phyloP scores from a whole-genome alignment of 1,140 invertebrate genomes.

The Brachionus manjavacas region DNA sequence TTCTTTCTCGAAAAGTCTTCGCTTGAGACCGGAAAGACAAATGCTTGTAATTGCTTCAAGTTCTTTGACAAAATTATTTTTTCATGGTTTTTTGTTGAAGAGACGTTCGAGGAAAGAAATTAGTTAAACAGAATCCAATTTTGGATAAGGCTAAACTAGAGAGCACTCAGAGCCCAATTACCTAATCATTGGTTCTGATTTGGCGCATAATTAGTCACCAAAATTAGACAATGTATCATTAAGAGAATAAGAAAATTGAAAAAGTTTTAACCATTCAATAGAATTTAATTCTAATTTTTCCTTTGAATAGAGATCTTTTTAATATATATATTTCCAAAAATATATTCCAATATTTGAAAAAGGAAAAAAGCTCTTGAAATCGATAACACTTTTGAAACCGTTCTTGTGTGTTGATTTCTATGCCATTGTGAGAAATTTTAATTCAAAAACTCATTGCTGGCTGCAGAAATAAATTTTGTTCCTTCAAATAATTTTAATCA shows the following conservation, averaged over 20 bases:
- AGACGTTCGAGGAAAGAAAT: neutral
- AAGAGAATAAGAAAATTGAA: neutral
- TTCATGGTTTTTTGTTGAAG: neutral
- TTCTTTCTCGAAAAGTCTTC: neutral
- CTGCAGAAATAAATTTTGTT: neutral
- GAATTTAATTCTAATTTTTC: neutral
- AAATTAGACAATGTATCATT: constrained; percentile 33
- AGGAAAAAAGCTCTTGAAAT: neutral
- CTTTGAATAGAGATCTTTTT: neutral
- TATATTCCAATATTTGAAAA: neutral
- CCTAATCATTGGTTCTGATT: constrained; percentile 24
- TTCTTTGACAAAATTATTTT: neutral
- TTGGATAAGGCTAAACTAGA: neutral
- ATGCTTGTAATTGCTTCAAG: neutral
- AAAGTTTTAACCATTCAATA: neutral
- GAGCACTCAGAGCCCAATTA: neutral
- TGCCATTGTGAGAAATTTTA: neutral
- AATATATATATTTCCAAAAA: neutral
- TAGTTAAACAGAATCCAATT: neutral
- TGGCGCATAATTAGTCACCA: constrained; percentile 19
- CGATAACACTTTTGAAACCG: neutral
- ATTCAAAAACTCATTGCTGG: neutral
- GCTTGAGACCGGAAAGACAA: neutral
- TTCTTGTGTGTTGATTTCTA: neutral
- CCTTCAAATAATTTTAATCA: neutral